phyloP scores from a whole-genome alignment of 2,797 vertebrate genomes.

The Telmatherina bonti region DNA sequence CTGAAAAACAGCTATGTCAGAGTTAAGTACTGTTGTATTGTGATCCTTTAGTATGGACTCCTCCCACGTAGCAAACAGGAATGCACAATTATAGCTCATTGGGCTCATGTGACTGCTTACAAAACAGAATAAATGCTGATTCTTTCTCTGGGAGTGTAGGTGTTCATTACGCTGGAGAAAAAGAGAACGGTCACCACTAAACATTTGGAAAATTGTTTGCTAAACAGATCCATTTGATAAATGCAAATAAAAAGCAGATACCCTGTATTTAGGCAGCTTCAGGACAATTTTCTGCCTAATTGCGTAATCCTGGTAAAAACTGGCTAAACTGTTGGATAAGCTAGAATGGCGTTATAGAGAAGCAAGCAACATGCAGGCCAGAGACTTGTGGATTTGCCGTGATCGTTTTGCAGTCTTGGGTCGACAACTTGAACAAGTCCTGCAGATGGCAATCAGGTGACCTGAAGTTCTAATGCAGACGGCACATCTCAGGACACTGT shows the following conservation, averaged over 20 bases:
- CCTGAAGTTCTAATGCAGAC: constrained; percentile 43
- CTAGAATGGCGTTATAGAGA: constrained; percentile 9
- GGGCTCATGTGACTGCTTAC: constrained; percentile 53
- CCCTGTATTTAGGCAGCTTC: background rate
- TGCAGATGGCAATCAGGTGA: constrained; percentile 33
- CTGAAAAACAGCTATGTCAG: constrained; percentile 27
- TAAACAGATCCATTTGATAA: constrained; percentile 17
- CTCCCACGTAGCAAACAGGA: constrained; percentile 23
- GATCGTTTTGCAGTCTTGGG: constrained; percentile 14
- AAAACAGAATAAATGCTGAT: constrained; percentile 31
- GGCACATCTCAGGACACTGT: constrained; percentile 34
- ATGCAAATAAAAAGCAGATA: constrained; percentile 13
- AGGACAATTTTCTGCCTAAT: constrained; percentile 1
- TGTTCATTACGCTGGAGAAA: constrained; percentile 4
- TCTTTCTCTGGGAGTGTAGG: constrained; percentile 8
- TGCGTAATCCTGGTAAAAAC: constrained; percentile 3
- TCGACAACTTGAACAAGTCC: constrained; percentile 13
- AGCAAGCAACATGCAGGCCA: background rate
- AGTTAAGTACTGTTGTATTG: constrained; percentile 16
- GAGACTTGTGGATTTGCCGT: constrained; percentile 19
- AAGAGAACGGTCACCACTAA: background rate
- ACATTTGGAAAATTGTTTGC: background rate
- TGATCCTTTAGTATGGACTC: constrained; percentile 41
- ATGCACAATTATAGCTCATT: constrained; percentile 45
- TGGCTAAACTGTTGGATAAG: background rate